A percentile compares a stretch with the other conserved stretches of the same genome.
Evolutionary conservation across 2,888 invertebrate genomes (phyloP).

Genomic region (Phorcus lineatus): DNA sequence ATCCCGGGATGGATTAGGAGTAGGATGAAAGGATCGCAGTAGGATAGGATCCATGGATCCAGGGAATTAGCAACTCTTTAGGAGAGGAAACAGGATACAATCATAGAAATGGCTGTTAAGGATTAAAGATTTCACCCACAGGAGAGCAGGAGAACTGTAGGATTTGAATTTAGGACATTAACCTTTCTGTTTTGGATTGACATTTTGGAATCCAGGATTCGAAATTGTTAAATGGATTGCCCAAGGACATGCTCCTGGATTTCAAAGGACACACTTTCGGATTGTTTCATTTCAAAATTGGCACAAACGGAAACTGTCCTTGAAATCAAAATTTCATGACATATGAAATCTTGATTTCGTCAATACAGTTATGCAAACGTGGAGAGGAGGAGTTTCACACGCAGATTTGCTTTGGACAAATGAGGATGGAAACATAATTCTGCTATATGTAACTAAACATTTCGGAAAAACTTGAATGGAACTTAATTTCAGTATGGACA

Average conservation of each 20-base stretch:
- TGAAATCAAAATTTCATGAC: too few relatives aligned
- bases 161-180: neutral
- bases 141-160: neutral
- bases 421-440: too few relatives aligned
- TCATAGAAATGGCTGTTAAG: conserved; percentile 16
- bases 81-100: conserved; percentile 21
- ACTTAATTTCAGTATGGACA: too few relatives aligned
- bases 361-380: too few relatives aligned
- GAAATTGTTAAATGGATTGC: neutral
- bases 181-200: neutral
- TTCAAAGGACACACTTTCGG: neutral
- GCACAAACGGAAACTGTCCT: too few relatives aligned
- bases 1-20: too few relatives aligned
- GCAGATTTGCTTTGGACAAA: too few relatives aligned
- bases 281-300: neutral
- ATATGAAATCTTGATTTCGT: too few relatives aligned
- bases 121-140: neutral
- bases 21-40: too few relatives aligned
- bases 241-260: neutral
- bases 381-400: too few relatives aligned
- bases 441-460: too few relatives aligned
- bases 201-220: neutral
- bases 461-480: too few relatives aligned
- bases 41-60: conserved; percentile 7
- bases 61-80: conserved; percentile 6